Conservation (phyloP, 2,113 vertebrate species). For the Nesoenas mayeri region DNA sequence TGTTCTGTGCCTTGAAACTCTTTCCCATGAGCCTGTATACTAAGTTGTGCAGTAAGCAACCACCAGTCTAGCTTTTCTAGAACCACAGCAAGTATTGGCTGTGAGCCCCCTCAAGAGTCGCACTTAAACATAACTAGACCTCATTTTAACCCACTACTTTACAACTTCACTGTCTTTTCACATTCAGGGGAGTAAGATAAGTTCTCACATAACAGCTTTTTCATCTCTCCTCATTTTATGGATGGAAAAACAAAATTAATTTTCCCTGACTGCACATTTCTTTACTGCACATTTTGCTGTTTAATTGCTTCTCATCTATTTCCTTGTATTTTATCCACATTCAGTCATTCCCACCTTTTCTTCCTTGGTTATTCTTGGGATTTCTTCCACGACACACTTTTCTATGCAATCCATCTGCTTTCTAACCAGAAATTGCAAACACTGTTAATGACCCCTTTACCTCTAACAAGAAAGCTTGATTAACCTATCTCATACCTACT, state of each 20-base stretch:
- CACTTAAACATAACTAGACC: neutral
- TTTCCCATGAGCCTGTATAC: accelerated
- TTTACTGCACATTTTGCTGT: neutral
- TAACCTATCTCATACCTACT: neutral
- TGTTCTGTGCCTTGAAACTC: neutral
- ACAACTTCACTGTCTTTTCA: neutral
- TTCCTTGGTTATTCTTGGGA: neutral
- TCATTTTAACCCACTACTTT: neutral
- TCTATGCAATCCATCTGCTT: neutral
- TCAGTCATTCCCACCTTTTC: neutral
- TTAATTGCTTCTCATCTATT: neutral
- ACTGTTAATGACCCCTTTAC: neutral
- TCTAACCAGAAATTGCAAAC: neutral
- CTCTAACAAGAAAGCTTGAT: neutral
- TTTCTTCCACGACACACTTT: neutral
- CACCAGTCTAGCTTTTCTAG: neutral
- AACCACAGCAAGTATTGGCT: neutral
- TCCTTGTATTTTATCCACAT: neutral
- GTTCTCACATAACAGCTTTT: neutral
- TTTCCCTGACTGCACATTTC: neutral
- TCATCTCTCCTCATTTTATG: neutral
- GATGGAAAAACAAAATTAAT: neutral
- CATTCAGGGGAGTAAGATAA: neutral
- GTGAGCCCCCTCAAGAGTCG: neutral
- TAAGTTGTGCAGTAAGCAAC: neutral